phyloP scores from a whole-genome alignment of 2,888 invertebrate species.

The Meandrusa payeni region DNA sequence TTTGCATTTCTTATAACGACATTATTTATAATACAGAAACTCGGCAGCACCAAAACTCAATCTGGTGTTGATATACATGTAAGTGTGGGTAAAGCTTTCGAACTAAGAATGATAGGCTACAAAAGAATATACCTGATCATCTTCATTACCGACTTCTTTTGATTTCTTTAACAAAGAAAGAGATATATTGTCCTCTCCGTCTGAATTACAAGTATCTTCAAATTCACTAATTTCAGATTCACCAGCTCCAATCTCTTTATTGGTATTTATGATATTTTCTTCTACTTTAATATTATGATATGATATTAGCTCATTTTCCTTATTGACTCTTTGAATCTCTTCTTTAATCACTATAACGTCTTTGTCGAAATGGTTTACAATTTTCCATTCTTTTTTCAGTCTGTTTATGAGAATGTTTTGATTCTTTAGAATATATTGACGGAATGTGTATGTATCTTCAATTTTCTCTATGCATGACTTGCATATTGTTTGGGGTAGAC shows the following conservation, averaged over 20 bases:
- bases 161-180: conserved; percentile 7
- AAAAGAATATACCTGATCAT: no score
- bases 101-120: no score
- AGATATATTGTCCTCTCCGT: conserved; percentile 9
- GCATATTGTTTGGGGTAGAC: conserved; percentile 47
- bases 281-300: conserved; percentile 8
- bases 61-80: no score
- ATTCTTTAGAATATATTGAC: conserved; percentile 37
- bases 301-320: conserved; percentile 19
- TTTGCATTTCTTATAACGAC: no score
- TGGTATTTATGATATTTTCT: conserved; percentile 1
- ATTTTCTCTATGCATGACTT: conserved; percentile 40
- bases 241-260: neutral
- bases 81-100: no score
- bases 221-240: conserved; percentile 6
- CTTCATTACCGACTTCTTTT: no score
- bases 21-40: no score
- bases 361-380: conserved; percentile 1
- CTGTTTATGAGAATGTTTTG: conserved; percentile 39
- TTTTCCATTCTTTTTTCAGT: conserved; percentile 8
- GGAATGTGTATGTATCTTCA: conserved; percentile 40
- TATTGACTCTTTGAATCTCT: conserved; percentile 20
- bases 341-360: conserved; percentile 24
- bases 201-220: conserved; percentile 1
- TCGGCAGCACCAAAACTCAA: no score